phyloP scores from a whole-genome alignment of 2,797 vertebrate genomes.

The Catamblyrhynchus diadema region DNA sequence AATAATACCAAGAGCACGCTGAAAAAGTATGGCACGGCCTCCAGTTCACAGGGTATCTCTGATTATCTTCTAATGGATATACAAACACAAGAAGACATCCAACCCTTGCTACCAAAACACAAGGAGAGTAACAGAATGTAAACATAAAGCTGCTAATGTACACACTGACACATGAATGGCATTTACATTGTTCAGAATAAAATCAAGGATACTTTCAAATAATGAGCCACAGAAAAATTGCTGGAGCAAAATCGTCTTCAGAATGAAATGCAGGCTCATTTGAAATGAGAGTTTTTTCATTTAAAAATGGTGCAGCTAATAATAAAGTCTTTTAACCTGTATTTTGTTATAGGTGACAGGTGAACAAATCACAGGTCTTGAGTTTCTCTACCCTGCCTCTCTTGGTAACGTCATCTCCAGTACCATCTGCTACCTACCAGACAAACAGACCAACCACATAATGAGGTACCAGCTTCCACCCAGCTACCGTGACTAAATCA shows the following conservation, averaged over 20 bases:
- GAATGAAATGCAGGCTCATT: not conserved
- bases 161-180: constrained; percentile 75
- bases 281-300: constrained; percentile 15
- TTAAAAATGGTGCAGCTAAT: constrained; percentile 38
- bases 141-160: constrained; percentile 70
- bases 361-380: constrained; percentile 80
- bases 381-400: constrained; percentile 75
- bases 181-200: constrained; percentile 70
- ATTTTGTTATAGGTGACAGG: constrained; percentile 81
- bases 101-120: constrained; percentile 70
- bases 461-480: constrained; percentile 81
- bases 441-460: constrained; percentile 78
- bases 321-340: constrained; percentile 70
- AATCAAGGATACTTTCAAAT: constrained; percentile 47
- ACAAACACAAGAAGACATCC: constrained; percentile 48
- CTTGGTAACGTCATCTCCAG: constrained; percentile 75
- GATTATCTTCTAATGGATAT: constrained; percentile 63
- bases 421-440: constrained; percentile 81
- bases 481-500: constrained; percentile 82
- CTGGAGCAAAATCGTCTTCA: not conserved
- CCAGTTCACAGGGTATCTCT: constrained; percentile 55
- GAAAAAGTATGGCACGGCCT: not conserved
- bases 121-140: constrained; percentile 72
- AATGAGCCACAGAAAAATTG: constrained; percentile 44
- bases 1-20: not conserved